Evolutionary conservation across 1,140 invertebrate genomes (phyloP).

Genomic region (Aculops lycopersici): DNA sequence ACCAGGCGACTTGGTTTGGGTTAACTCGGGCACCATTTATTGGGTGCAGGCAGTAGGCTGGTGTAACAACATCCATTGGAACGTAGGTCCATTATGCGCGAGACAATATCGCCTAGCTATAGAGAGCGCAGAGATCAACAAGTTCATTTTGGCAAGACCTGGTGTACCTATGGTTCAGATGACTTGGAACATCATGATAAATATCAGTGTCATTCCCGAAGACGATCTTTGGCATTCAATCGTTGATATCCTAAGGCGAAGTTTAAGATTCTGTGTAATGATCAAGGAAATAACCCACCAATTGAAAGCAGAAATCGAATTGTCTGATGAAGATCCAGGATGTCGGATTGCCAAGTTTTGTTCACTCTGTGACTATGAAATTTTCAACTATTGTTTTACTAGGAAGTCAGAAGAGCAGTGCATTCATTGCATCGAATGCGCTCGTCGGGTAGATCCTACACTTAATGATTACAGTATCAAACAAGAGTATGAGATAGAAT

Average conservation of each 20-base stretch:
- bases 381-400: background rate
- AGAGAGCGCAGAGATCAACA: slow-evolving; percentile 23
- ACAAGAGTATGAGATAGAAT: background rate
- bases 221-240: no score
- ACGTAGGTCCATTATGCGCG: slow-evolving; percentile 21
- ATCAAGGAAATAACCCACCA: no score
- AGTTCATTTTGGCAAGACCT: slow-evolving; percentile 19
- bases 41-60: slow-evolving; percentile 20
- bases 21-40: slow-evolving; percentile 22
- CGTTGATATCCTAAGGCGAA: no score
- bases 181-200: slow-evolving; percentile 2
- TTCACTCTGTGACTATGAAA: background rate
- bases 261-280: no score
- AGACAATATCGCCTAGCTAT: slow-evolving; percentile 19
- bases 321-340: no score
- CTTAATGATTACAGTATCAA: background rate
- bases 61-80: slow-evolving; percentile 28
- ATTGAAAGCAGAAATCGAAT: no score
- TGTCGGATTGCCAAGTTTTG: no score
- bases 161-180: slow-evolving; percentile 20
- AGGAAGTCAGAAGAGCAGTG: background rate
- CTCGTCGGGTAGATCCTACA: background rate
- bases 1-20: slow-evolving; percentile 24
- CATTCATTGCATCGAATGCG: background rate
- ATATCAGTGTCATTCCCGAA: no score